A percentile compares a stretch with the other conserved stretches of the same genome.
phyloP scores from a whole-genome alignment of 2,797 vertebrate species.

The Sciurus carolinensis region DNA sequence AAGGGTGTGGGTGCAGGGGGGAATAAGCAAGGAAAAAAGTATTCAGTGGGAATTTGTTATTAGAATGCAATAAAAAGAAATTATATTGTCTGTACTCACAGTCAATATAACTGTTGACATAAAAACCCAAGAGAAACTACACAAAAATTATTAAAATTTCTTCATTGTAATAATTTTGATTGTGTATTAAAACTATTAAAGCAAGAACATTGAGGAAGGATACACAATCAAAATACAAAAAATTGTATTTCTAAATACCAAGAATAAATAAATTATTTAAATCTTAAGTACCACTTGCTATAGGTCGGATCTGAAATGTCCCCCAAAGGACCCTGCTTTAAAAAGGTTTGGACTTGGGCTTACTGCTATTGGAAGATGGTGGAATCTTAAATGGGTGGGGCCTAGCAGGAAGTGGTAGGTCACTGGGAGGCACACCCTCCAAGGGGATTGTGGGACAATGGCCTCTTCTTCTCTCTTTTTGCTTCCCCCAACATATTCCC shows the following conservation, averaged over 20 bases:
- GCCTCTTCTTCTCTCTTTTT: not conserved
- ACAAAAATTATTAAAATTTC: not conserved
- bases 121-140: conserved; percentile 1
- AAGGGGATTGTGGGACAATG: too few species aligned
- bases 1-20: too few species aligned
- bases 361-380: not conserved
- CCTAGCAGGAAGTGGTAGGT: not conserved
- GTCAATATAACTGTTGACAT: not conserved
- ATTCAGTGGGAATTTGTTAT: not conserved
- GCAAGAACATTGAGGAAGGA: conserved; percentile 48
- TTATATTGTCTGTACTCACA: not conserved
- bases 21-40: not conserved
- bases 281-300: not conserved
- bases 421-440: not conserved
- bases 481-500: too few species aligned
- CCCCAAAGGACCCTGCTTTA: not conserved
- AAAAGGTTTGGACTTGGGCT: not conserved
- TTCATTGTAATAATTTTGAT: conserved; percentile 23
- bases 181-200: conserved; percentile 50
- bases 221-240: conserved; percentile 54
- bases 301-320: not conserved
- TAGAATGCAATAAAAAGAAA: not conserved
- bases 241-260: conserved; percentile 47
- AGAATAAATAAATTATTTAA: not conserved
- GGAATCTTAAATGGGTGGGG: not conserved